Base-by-base conservation (phyloP, 2,888 invertebrate genomes). In the Ephialtes manifestator region DNA sequence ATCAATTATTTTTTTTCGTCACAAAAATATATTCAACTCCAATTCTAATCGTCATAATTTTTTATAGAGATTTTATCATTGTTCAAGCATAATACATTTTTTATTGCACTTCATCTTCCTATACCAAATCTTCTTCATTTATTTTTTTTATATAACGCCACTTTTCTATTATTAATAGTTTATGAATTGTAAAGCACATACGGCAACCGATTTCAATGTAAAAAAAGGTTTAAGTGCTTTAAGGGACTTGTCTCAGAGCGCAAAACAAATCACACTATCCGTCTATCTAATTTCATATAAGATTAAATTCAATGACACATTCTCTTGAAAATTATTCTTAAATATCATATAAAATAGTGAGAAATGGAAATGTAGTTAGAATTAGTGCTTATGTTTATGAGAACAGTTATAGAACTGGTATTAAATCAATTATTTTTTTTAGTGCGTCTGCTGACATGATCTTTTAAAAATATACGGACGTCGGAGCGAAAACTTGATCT, bases 391-490 rank as follows among this genome's bases (percentile, higher is more conserved):
- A 39, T 10, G 39, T 39, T 35, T 39, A 10, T 0, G 10, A 39
- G 39, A 48, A 48, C 3, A 4, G 48, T 48, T 48, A 10, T 53
- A 10, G 55, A 24, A 20, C 11, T 24, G 11, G 20, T 11, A 13
- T 24, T 4, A 24, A 20, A 24, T 55, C 20, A 20, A 28, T 55
- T 53, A 18, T 35, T 39, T 15, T 63, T 63, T 35, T 28, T 31
- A 60, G 5, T 28, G 13, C 87, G 31, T 18, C 24, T 24, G 77
- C 88, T 85, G 88, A 87, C 84, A 84, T 86, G 85, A 89, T 89
- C 88, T 89, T 90, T 92, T 92, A 92, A 92, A 93, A 93, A 93
- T 92, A 92, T 87, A 90, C 89, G 85, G 51, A 24, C 35, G 53
- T 67, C 76, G 46, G 15, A 35, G 74, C 82, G 67, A 87, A 89